phyloP scores from a whole-genome alignment of 2,113 vertebrate genomes.

The Corythornis vintsioides region DNA sequence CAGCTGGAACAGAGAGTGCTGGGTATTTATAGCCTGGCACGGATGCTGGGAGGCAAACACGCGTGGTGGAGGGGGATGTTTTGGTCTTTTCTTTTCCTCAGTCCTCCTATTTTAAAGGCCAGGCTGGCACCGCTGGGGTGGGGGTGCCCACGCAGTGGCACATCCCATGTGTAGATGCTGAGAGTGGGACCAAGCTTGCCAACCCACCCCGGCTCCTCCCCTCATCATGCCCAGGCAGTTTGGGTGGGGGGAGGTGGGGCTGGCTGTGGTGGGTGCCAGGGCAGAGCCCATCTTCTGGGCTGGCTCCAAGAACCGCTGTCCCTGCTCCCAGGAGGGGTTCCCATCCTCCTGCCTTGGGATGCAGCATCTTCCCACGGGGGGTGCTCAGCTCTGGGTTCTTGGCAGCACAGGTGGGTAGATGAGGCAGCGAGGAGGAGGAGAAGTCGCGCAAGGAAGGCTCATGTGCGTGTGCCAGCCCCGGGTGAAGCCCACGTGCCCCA shows the following conservation, averaged over 20 bases:
- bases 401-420: neutral
- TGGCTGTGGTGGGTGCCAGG: accelerated
- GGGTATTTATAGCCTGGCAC: slow-evolving; percentile 20
- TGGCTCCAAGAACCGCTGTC: neutral
- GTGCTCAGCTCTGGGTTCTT: neutral
- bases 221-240: neutral
- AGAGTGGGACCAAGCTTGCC: neutral
- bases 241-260: neutral
- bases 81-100: neutral
- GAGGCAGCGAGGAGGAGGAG: neutral
- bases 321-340: accelerated
- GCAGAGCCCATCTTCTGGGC: neutral
- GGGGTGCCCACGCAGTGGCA: neutral
- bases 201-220: neutral
- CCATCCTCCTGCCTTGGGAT: too few relatives aligned
- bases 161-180: neutral
- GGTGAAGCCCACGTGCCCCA: neutral
- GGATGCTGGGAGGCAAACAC: neutral
- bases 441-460: neutral
- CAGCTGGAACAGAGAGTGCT: neutral
- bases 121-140: neutral
- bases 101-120: neutral
- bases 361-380: accelerated
- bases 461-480: neutral
- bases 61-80: neutral